phyloP scores from a whole-genome alignment of 2,797 vertebrate species.

The Hoplostethus atlanticus region DNA sequence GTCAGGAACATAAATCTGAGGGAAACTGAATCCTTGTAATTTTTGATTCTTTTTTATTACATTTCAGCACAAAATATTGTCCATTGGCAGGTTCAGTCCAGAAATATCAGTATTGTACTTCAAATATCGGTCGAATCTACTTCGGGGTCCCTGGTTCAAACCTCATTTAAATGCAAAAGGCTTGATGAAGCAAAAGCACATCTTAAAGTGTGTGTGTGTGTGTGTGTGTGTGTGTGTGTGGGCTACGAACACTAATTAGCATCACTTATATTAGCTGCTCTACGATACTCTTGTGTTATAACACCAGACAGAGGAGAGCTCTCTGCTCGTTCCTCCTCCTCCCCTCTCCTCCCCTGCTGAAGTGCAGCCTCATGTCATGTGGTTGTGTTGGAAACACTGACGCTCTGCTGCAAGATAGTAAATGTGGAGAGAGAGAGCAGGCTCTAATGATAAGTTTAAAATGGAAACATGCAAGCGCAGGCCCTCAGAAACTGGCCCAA shows the following conservation, averaged over 20 bases:
- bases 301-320: background rate
- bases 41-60: no score
- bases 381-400: constrained; percentile 74
- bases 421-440: constrained; percentile 50
- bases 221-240: background rate
- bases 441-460: constrained; percentile 80
- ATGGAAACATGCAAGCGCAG: constrained; percentile 80
- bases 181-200: background rate
- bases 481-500: constrained; percentile 67
- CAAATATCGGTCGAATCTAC: background rate
- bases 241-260: background rate
- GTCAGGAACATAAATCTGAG: no score
- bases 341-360: constrained; percentile 6
- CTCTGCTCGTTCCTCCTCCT: background rate
- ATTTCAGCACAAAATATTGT: no score
- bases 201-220: background rate
- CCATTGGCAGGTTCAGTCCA: no score
- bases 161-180: constrained; percentile 1
- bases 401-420: constrained; percentile 71
- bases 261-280: constrained; percentile 1
- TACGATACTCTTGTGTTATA: constrained; percentile 7
- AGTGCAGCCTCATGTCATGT: constrained; percentile 57
- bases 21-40: no score
- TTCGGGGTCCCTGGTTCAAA: background rate
- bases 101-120: no score